These are phyloP conservation scores for Cactoblastis cactorum DNA, from an alignment of 2,888 invertebrate species.

Conservation along the genomic window DNA sequence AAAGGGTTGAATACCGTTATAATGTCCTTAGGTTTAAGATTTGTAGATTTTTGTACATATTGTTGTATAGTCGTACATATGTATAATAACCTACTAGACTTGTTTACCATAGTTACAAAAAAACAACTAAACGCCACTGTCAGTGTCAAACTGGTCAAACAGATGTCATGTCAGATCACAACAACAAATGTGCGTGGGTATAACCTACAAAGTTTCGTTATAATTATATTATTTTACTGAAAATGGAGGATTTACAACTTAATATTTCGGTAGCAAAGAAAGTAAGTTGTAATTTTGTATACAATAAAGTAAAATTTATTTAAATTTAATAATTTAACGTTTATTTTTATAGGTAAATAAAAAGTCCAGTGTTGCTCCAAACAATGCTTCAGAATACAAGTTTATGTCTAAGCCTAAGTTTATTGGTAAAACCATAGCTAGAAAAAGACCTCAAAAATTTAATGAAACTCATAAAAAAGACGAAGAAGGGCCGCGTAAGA, in stretches of 20 bases:
- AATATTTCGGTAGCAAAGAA: slow-evolving; percentile 62
- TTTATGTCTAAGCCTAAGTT: slow-evolving; percentile 64
- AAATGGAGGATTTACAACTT: slow-evolving; percentile 74
- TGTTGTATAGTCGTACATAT: too few relatives aligned
- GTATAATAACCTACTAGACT: too few relatives aligned
- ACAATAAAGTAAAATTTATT: background rate
- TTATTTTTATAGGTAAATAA: slow-evolving; percentile 41
- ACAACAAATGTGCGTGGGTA: slow-evolving; percentile 39
- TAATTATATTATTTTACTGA: slow-evolving; percentile 19
- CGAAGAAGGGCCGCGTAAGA: slow-evolving; percentile 47
- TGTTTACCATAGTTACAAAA: too few relatives aligned
- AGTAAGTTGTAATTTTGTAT: slow-evolving; percentile 31
- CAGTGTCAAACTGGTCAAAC: background rate
- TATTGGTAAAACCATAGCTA: slow-evolving; percentile 66
- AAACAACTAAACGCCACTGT: slow-evolving; percentile 3
- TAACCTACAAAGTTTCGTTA: slow-evolving; percentile 44
- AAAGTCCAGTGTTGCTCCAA: slow-evolving; percentile 36
- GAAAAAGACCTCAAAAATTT: slow-evolving; percentile 57
- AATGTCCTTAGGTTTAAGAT: too few relatives aligned
- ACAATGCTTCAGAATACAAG: slow-evolving; percentile 56
- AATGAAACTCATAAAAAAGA: slow-evolving; percentile 33
- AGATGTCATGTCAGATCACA: background rate
- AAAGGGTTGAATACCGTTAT: too few relatives aligned
- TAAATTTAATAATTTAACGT: slow-evolving; percentile 7
- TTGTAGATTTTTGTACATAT: too few relatives aligned